Percentiles rank a stretch among this genome's conserved stretches.
phyloP scores from a whole-genome alignment of 2,797 vertebrate species.

The Hemitrygon akajei region DNA sequence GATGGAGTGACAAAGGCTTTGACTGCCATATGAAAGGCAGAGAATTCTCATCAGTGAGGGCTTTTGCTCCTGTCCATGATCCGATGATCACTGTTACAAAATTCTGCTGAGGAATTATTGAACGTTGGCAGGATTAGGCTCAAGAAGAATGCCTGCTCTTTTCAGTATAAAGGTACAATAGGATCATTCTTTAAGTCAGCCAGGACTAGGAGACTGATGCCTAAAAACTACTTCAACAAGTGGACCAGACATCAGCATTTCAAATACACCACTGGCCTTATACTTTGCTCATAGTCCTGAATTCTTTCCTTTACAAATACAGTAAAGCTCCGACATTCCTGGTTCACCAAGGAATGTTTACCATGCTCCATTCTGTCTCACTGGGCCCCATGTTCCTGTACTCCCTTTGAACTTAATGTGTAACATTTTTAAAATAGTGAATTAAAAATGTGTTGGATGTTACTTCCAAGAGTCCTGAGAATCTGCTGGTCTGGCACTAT shows the following conservation, averaged over 20 bases:
- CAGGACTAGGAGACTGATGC: not conserved
- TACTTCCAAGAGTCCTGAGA: too few relatives aligned
- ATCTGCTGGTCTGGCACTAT: too few relatives aligned
- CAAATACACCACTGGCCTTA: not conserved
- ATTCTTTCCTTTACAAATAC: not conserved
- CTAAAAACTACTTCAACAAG: not conserved
- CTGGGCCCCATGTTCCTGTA: too few relatives aligned
- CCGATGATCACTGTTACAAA: not conserved
- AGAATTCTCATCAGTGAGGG: not conserved
- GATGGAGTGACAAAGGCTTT: not conserved
- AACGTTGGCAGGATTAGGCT: not conserved
- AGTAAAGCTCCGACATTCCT: too few relatives aligned
- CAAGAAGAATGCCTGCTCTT: not conserved
- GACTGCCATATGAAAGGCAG: not conserved
- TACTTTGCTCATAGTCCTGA: not conserved
- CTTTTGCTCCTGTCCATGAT: not conserved
- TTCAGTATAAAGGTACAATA: not conserved
- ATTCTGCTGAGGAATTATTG: not conserved
- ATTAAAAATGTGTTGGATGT: too few relatives aligned
- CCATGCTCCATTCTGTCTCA: too few relatives aligned
- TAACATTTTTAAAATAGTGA: too few relatives aligned
- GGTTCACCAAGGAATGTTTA: too few relatives aligned
- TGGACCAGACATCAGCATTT: not conserved
- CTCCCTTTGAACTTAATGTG: too few relatives aligned
- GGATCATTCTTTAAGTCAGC: too few relatives aligned